These are phyloP conservation scores for Parambassis ranga DNA, from an alignment of 2,797 vertebrate genomes.

Conservation along the genomic window DNA sequence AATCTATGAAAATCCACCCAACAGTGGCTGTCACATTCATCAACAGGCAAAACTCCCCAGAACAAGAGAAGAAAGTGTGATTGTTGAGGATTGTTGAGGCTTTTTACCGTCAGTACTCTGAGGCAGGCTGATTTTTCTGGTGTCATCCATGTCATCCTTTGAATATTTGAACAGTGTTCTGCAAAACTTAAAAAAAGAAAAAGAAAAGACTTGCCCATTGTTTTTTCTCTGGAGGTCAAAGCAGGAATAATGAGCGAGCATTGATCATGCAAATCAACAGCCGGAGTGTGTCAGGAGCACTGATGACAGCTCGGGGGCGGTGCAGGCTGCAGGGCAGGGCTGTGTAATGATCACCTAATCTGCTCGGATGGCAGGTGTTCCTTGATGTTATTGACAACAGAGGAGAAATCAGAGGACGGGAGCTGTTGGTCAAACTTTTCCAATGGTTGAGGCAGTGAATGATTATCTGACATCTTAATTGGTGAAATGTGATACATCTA, in stretches of 20 bases:
- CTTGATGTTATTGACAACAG: conserved; percentile 5
- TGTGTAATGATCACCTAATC: conserved; percentile 24
- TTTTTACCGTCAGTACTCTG: not conserved
- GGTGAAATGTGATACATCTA: conserved; percentile 11
- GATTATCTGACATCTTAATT: conserved; percentile 22
- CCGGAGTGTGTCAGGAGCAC: conserved; percentile 7
- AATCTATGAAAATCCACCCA: no score
- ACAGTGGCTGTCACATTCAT: no score
- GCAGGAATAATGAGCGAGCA: conserved; percentile 39
- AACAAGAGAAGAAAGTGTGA: not conserved
- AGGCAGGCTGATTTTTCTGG: no score
- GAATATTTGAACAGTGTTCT: not conserved
- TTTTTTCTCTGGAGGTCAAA: conserved; percentile 34
- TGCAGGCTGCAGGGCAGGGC: not conserved
- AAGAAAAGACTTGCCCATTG: not conserved
- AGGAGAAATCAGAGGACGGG: conserved; percentile 7
- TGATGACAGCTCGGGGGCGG: conserved; percentile 24
- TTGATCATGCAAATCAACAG: conserved; percentile 44
- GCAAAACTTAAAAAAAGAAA: not conserved
- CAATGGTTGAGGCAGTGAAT: not conserved
- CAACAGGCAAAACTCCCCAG: no score
- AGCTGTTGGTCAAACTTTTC: conserved; percentile 2
- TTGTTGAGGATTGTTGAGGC: not conserved
- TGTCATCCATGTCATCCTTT: not conserved
- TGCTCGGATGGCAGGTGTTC: conserved; percentile 7